A percentile compares a stretch with the other conserved stretches of the same genome.
Evolutionary conservation across 2,797 vertebrate species (phyloP).

Genomic region (Jordanella pulchra): DNA sequence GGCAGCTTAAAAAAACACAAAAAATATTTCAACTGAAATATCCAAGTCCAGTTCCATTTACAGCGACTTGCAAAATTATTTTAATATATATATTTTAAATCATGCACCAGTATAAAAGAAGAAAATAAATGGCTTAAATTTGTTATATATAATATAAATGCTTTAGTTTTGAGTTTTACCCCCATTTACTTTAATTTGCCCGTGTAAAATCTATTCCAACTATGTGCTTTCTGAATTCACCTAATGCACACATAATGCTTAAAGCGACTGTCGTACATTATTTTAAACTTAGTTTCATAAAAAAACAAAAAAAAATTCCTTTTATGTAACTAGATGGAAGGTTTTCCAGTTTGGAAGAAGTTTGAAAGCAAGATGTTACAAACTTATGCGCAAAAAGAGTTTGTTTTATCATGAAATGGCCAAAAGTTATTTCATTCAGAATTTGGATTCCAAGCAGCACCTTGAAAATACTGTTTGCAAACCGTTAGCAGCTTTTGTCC

Average conservation of each 20-base stretch:
- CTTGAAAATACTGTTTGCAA: neutral
- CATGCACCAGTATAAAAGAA: too few relatives aligned
- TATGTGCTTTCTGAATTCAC: neutral
- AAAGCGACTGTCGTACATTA: neutral
- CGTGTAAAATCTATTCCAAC: neutral
- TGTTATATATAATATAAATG: neutral
- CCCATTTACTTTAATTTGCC: too few relatives aligned
- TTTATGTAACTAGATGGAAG: neutral
- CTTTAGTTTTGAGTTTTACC: too few relatives aligned
- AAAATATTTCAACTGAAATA: neutral
- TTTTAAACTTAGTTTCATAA: neutral
- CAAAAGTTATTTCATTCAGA: neutral
- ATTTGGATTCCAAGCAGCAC: neutral
- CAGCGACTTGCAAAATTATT: neutral
- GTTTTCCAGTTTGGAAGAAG: neutral
- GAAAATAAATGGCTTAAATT: too few relatives aligned
- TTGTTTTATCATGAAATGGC: neutral
- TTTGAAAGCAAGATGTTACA: neutral
- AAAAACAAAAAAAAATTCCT: too few relatives aligned
- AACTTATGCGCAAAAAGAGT: neutral
- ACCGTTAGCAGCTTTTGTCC: neutral
- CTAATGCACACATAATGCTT: neutral
- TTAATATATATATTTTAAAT: too few relatives aligned
- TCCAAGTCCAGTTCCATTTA: slow-evolving; percentile 3
- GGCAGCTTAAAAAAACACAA: neutral